These are phyloP conservation scores for Acleris laterana DNA, from an alignment of 2,888 invertebrate genomes.

Conservation along the genomic window DNA sequence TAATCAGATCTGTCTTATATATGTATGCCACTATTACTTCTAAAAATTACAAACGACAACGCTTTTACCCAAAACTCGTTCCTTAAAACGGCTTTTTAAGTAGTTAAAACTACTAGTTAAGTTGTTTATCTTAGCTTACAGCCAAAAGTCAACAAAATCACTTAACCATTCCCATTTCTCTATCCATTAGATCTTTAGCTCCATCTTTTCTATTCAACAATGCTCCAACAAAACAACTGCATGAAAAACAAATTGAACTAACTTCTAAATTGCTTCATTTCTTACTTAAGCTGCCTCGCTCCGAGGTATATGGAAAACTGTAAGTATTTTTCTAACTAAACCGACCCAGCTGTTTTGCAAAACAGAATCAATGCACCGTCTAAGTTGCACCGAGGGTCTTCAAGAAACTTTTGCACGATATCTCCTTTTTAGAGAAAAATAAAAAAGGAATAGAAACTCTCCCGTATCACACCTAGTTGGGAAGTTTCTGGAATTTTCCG, in stretches of 20 bases:
- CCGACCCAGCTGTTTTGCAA: conserved; percentile 21
- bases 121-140: too few species aligned
- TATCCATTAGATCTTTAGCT: not conserved
- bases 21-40: too few species aligned
- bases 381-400: conserved; percentile 10
- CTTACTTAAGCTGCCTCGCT: conserved; percentile 15
- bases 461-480: conserved; percentile 41
- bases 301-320: conserved; percentile 8
- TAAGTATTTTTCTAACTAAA: conserved; percentile 19
- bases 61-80: too few species aligned
- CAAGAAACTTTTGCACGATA: conserved; percentile 31
- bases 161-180: not conserved
- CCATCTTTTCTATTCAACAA: not conserved
- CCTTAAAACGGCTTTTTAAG: too few species aligned
- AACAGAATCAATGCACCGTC: conserved; percentile 29
- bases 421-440: conserved; percentile 35
- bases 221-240: conserved; percentile 14
- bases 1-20: too few species aligned
- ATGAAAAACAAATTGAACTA: conserved; percentile 19
- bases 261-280: conserved; percentile 26
- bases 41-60: too few species aligned
- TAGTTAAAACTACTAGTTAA: too few species aligned
- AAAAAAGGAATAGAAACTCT: conserved; percentile 37
- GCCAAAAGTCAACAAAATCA: not conserved
- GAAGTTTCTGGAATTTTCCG: conserved; percentile 16